Evolutionary conservation across 1,140 invertebrate species (phyloP).

Genomic region (Triops longicaudatus): DNA sequence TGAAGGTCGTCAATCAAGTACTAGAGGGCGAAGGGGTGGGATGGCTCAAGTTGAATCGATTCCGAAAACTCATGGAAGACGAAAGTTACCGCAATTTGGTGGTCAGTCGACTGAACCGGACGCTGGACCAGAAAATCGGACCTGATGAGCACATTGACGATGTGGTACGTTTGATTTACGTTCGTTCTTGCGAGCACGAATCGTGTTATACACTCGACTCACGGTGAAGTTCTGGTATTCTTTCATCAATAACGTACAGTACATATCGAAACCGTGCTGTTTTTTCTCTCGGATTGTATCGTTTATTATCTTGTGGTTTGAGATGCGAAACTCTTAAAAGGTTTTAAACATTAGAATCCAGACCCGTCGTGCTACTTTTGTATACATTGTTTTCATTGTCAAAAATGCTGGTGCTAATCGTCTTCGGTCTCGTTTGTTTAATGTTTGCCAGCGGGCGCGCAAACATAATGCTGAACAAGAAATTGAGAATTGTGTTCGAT

Average conservation of each 20-base stretch:
- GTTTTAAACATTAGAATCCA: no score
- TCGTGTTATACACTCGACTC: neutral
- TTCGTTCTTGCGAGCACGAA: neutral
- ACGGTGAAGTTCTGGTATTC: no score
- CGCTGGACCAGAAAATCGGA: conserved; percentile 83
- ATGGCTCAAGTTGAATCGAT: conserved; percentile 87
- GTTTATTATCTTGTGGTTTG: neutral
- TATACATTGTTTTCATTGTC: no score
- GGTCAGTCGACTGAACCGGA: conserved; percentile 87
- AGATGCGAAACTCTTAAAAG: no score
- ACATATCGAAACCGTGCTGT: no score
- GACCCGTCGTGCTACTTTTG: no score
- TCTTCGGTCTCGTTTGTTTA: neutral
- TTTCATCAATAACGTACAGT: no score
- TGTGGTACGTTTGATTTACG: conserved; percentile 65
- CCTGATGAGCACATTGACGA: conserved; percentile 96
- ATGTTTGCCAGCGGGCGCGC: neutral
- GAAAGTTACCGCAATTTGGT: conserved; percentile 96
- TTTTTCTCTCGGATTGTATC: neutral
- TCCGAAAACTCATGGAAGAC: conserved; percentile 97
- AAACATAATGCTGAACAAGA: neutral
- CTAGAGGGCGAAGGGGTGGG: conserved; percentile 92
- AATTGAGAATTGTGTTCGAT: conserved; percentile 16
- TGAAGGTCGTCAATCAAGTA: conserved; percentile 77
- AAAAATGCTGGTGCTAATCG: no score